Evolutionary conservation across 2,113 vertebrate genomes (phyloP), one percentile per base, ranked within the genome.

Genomic region (Epinephelus fuscoguttatus): DNA sequence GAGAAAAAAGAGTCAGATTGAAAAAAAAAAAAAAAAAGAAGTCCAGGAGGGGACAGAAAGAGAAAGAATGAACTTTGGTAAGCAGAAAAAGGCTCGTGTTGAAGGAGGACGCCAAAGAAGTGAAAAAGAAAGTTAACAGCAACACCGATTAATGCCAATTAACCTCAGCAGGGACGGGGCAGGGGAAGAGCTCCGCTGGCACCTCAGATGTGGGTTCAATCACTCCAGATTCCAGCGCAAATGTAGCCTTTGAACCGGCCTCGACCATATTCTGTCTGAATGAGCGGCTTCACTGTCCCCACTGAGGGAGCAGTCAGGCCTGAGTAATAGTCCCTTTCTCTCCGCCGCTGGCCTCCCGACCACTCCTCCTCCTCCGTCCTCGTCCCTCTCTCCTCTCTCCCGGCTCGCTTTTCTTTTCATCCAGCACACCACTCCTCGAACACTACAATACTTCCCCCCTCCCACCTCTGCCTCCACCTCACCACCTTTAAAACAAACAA

Each of bases 281-380:
- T 77, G 89, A 86, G 89, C 89, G 19, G 91, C 86, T 70, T 67
- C 77, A 61, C 92, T 73, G 90, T 92, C 88, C 88, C 80, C 63
- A 49, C 85, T 78, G 88, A 91, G 87, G 69, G 70, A 74, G 82
- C 91, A 91, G 91, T 91, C 81, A 68, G 68, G 87, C 93, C 88
- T 88, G 86, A 91, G 91, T 93, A 94, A 93, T 89, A 14, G 79
- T 86, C 86, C 87, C 78, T 85, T 89, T 91, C 91, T 91, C 80
- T 89, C 18, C 0, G 75, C 83, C 84, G 37, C 86, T 87, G 84
- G 87, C 91, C 91, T 85, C 88, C 78, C 66, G 40, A 84, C 77
- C 85, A 76, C 75, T 68, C 85, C 85, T 37, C 64, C 52, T 82
- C 52, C 49, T 70, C 47, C 63, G 9, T 56, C 56, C 63, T 71